These are phyloP conservation scores for Eubucco bourcierii DNA, from an alignment of 2,113 vertebrate genomes.

Conservation along the genomic window DNA sequence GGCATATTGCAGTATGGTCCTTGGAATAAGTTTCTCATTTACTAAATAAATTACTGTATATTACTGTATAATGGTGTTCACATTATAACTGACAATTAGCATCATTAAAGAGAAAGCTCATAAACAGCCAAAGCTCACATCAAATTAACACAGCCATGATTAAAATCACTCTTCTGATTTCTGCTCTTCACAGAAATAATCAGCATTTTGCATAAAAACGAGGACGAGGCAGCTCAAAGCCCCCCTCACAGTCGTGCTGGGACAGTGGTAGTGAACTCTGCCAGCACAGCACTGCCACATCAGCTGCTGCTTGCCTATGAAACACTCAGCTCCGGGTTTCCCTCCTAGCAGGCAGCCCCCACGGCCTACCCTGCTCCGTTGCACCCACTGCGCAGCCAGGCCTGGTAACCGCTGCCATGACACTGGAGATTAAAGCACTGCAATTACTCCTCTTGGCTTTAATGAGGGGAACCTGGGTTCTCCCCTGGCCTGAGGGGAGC, in stretches of 20 bases:
- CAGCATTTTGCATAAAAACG: conserved; percentile 67
- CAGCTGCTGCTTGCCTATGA: background rate
- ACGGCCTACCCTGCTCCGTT: background rate
- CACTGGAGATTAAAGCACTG: background rate
- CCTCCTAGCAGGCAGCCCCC: background rate
- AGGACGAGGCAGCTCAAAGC: background rate
- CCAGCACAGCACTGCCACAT: background rate
- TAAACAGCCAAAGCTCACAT: conserved; percentile 73
- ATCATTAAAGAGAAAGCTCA: conserved; percentile 71
- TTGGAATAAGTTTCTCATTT: conserved; percentile 73
- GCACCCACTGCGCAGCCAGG: background rate
- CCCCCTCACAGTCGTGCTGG: background rate
- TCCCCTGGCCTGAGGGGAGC: conserved; percentile 33
- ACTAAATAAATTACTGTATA: conserved; percentile 75
- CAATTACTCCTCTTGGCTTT: conserved; percentile 48
- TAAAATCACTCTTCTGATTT: conserved; percentile 75
- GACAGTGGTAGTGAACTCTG: background rate
- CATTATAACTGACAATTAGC: conserved; percentile 75
- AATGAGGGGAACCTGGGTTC: conserved; percentile 40
- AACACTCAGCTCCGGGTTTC: background rate
- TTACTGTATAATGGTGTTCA: conserved; percentile 71
- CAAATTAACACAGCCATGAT: conserved; percentile 74
- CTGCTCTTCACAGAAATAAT: conserved; percentile 71
- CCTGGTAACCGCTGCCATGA: background rate
- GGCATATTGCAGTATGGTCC: conserved; percentile 51